Evolutionary conservation across 2,797 vertebrate species (phyloP).

Genomic region (Lacerta agilis): DNA sequence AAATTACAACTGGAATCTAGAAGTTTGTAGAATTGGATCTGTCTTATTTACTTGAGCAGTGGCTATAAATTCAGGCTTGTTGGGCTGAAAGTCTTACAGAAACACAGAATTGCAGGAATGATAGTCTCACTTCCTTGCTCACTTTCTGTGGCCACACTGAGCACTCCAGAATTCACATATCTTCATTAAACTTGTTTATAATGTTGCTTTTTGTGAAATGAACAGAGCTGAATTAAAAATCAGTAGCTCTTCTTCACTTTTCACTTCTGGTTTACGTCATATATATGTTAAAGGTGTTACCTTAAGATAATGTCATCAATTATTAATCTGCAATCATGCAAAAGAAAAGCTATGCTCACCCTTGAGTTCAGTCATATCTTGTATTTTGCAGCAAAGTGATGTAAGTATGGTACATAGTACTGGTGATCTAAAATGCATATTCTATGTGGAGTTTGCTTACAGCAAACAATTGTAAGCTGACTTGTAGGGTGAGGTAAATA

Average conservation of each 20-base stretch:
- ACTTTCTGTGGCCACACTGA: background rate
- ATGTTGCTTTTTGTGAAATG: background rate
- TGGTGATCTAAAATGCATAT: background rate
- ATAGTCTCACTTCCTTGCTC: background rate
- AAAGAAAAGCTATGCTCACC: background rate
- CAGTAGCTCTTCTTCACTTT: background rate
- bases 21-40: background rate
- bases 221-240: background rate
- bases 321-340: background rate
- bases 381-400: background rate
- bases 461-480: background rate
- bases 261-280: background rate
- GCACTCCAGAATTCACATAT: background rate
- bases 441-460: background rate
- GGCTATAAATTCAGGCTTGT: background rate
- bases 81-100: background rate
- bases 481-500: background rate
- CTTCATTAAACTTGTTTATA: background rate
- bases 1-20: background rate
- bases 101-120: background rate
- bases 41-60: background rate
- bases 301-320: background rate
- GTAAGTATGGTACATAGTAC: background rate
- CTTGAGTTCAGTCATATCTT: background rate
- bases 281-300: background rate